Percentiles rank a stretch among this genome's conserved stretches.
These are phyloP conservation scores for Verasper variegatus DNA, from an alignment of 2,113 vertebrate genomes.

Conservation along the genomic window DNA sequence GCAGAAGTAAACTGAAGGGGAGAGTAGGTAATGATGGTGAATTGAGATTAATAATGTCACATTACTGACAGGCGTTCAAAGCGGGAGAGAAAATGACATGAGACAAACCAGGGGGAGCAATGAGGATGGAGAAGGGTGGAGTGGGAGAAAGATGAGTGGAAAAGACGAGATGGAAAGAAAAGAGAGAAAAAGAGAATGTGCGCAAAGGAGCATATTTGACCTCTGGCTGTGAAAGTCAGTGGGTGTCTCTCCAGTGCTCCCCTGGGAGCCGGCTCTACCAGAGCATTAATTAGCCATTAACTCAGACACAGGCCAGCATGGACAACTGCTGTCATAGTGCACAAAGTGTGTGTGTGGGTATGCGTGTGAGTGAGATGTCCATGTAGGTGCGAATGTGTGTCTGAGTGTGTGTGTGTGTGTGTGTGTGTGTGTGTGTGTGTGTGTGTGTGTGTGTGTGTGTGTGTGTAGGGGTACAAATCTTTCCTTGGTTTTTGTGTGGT, in stretches of 20 bases:
- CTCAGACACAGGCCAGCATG: slow-evolving; percentile 49
- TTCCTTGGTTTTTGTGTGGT: slow-evolving; percentile 13
- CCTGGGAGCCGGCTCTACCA: slow-evolving; percentile 53
- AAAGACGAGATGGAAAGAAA: background rate
- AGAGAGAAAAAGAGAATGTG: slow-evolving; percentile 8
- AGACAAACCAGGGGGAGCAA: slow-evolving; percentile 20
- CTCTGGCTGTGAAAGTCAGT: slow-evolving; percentile 67
- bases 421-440: slow-evolving; percentile 2
- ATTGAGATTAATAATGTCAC: slow-evolving; percentile 53
- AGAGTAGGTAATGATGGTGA: slow-evolving; percentile 39
- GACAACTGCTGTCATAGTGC: slow-evolving; percentile 39
- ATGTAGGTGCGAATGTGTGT: background rate
- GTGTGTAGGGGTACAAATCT: slow-evolving; percentile 2
- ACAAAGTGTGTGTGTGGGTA: background rate
- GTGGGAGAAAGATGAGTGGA: background rate
- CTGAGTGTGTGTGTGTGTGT: background rate
- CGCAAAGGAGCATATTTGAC: slow-evolving; percentile 54
- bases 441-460: background rate
- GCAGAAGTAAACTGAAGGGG: slow-evolving; percentile 32
- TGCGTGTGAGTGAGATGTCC: background rate
- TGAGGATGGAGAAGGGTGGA: background rate
- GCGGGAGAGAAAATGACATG: slow-evolving; percentile 17
- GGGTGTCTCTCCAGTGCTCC: slow-evolving; percentile 53
- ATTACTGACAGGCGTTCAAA: slow-evolving; percentile 52
- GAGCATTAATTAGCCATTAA: slow-evolving; percentile 76